Evolutionary conservation across 2,888 invertebrate genomes (phyloP).

Genomic region (Nematopogon swammerdamellus): DNA sequence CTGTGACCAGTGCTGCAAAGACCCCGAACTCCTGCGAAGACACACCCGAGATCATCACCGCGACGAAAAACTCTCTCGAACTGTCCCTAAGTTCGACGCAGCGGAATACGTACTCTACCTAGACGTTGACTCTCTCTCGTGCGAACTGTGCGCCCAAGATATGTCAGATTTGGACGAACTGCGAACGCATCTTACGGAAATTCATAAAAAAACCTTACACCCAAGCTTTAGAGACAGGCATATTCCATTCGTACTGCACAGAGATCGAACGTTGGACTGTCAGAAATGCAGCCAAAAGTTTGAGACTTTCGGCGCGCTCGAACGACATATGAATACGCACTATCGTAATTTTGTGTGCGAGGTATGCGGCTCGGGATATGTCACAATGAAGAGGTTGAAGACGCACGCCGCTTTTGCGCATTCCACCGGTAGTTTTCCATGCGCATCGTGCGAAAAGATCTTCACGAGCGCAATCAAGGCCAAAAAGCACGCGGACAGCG

Average conservation of each 20-base stretch:
- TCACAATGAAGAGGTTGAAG: conserved; percentile 27
- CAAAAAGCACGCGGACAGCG: conserved; percentile 17
- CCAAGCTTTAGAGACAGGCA: conserved; percentile 26
- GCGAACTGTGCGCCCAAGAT: conserved; percentile 21
- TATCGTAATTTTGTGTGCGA: conserved; percentile 18
- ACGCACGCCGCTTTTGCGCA: conserved; percentile 22
- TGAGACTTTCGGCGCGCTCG: conserved; percentile 14
- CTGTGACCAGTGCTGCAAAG: conserved; percentile 27
- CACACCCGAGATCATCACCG: conserved; percentile 22
- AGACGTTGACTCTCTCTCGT: conserved; percentile 29
- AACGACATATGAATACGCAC: conserved; percentile 15
- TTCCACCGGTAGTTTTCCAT: conserved; percentile 10
- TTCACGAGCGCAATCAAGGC: conserved; percentile 18
- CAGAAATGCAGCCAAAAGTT: conserved; percentile 32
- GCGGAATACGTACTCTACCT: conserved; percentile 37
- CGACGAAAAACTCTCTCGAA: conserved; percentile 15
- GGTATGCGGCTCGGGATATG: conserved; percentile 22
- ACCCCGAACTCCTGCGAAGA: conserved; percentile 21
- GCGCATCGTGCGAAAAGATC: conserved; percentile 21
- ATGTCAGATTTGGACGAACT: conserved; percentile 23
- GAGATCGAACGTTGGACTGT: conserved; percentile 25
- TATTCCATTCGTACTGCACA: conserved; percentile 30
- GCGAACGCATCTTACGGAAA: conserved; percentile 26
- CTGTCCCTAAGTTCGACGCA: conserved; percentile 22
- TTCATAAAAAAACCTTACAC: conserved; percentile 28